A percentile compares a stretch with the other conserved stretches of the same genome.
Evolutionary conservation across 2,888 invertebrate species (phyloP).

Genomic region (Cantharis flavilabris): DNA sequence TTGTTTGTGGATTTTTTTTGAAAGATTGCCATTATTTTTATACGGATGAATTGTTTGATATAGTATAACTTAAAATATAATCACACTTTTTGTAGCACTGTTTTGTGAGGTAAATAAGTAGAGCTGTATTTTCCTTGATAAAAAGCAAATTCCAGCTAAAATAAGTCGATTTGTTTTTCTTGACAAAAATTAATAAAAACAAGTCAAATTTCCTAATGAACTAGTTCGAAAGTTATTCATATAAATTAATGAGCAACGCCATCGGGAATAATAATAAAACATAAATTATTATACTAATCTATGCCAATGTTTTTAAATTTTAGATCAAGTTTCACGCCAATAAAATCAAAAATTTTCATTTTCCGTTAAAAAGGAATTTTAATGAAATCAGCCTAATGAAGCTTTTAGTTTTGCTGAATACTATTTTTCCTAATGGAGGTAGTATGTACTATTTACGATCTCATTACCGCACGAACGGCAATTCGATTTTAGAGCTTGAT

Average conservation of each 20-base stretch:
- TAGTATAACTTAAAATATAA: not conserved
- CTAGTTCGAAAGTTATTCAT: not conserved
- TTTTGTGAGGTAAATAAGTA: not conserved
- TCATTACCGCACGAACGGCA: not conserved
- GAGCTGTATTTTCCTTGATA: not conserved
- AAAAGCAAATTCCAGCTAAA: not conserved
- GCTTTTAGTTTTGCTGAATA: not conserved
- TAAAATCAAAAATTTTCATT: not conserved
- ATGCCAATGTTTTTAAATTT: no score
- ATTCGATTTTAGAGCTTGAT: not conserved
- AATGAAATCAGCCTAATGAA: not conserved
- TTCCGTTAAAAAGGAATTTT: not conserved
- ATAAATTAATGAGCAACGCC: not conserved
- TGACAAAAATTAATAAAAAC: not conserved
- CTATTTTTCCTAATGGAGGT: not conserved
- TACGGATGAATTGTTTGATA: not conserved
- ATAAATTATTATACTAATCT: no score
- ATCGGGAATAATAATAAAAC: not conserved
- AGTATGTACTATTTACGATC: not conserved
- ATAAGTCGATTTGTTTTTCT: not conserved
- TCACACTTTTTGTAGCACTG: not conserved
- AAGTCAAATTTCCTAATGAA: not conserved
- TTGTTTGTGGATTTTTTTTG: not conserved
- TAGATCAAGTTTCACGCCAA: no score
- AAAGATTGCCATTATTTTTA: not conserved